Evolutionary conservation across 2,888 invertebrate species (phyloP).

Genomic region (Mythimna pallens): DNA sequence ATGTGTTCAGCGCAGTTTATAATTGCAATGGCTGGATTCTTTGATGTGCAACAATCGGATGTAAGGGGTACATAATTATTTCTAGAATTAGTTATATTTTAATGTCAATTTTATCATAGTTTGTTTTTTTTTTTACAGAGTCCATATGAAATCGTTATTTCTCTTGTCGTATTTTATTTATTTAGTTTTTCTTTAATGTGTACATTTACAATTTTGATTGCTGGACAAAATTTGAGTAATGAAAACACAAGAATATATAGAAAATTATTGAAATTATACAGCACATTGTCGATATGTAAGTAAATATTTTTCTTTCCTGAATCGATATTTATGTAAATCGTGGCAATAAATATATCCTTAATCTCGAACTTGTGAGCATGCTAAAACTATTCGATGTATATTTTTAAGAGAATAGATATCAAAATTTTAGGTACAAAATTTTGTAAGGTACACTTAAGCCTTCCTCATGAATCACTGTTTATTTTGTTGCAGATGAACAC

Average conservation of each 20-base stretch:
- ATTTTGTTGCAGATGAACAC: no score
- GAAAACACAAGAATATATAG: conserved; percentile 6
- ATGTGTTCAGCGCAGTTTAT: neutral
- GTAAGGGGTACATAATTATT: neutral
- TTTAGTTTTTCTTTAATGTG: neutral
- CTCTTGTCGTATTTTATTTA: neutral
- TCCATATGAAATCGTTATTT: neutral
- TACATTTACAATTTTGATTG: conserved; percentile 1
- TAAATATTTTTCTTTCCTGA: neutral
- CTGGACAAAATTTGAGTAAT: conserved; percentile 29
- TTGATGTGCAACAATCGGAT: neutral
- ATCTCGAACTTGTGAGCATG: no score
- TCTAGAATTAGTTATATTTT: neutral
- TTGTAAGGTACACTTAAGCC: no score
- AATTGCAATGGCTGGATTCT: no score
- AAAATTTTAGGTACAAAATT: no score
- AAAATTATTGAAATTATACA: conserved; percentile 21
- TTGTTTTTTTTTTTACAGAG: neutral
- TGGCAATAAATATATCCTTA: no score
- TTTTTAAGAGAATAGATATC: no score
- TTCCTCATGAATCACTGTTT: no score
- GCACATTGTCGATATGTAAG: conserved; percentile 24
- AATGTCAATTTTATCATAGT: no score
- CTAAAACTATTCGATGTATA: no score
- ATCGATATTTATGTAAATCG: no score